Evolutionary conservation across 1,140 invertebrate species (phyloP), one percentile per base, ranked within the genome.

Genomic region (Drosophila albomicans): DNA sequence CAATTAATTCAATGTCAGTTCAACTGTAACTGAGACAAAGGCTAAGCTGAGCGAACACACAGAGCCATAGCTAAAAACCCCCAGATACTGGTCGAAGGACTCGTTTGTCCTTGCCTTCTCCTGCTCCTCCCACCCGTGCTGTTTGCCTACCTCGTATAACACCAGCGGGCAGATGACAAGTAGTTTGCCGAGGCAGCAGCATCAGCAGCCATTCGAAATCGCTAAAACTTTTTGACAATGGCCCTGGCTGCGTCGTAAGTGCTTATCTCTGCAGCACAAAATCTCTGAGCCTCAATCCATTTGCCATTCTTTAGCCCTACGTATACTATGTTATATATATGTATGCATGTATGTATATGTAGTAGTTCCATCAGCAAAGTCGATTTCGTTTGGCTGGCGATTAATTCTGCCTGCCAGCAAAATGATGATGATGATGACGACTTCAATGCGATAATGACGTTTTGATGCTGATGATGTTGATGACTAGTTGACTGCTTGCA

Each of bases 1-100:
- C 76, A 75, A 79, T 79, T 79, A 75, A 79, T 78, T 78, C 72
- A 79, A 71, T 79, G 76, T 75, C 76, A 76, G 73, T 75, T 79
- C 54, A 79, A 76, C 73, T 71, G 76, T 79, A 66, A 75, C 76
- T 57, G 67, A 71, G 76, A 76, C 76, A 79, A 79, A 71, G 73
- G 62, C 72, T 71, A 78, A 75, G 66, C 76, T 68, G 52, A 58
- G 43, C 30, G 52, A 32, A 32, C 32, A n/a, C 13, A 35, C 20
- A 28, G 13, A 54, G 46, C 54, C 15, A 43, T 20, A 30, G 38
- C 59, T 28, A 11, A 41, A 64, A 56, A 43, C 35, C 51, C 20
- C 20, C 8, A 71, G 56, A 58, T 66, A 59, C 46, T 51, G 43
- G 35, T 68, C 32, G 16, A 30, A 59, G 54, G 56, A 58, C 16